Conservation (phyloP, 2,113 vertebrate species). For the Geococcyx californianus region DNA sequence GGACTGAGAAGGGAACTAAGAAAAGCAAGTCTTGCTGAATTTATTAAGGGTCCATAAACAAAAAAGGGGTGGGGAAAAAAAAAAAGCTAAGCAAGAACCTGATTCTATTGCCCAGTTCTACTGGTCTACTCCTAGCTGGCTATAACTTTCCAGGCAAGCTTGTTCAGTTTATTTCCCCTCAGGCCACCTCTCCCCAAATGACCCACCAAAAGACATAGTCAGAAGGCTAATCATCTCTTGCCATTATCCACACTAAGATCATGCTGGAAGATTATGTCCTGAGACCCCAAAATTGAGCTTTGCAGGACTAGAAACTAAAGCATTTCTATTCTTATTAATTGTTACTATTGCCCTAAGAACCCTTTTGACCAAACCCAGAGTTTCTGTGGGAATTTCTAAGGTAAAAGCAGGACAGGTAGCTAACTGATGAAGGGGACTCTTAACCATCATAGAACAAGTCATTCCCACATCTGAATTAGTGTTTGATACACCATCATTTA, state of each 20-base stretch:
- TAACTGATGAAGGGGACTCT: neutral
- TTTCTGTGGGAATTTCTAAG: neutral
- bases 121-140: neutral
- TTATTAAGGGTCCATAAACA: neutral
- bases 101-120: neutral
- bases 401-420: neutral
- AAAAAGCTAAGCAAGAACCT: neutral
- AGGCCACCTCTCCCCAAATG: neutral
- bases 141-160: neutral
- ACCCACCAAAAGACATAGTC: neutral
- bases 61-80: fast-evolving
- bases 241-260: neutral
- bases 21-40: neutral
- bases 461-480: neutral
- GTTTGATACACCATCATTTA: neutral
- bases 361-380: neutral
- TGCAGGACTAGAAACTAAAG: neutral
- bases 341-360: neutral
- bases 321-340: neutral
- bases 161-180: neutral
- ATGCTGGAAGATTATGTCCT: neutral
- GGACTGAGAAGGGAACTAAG: neutral
- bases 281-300: neutral
- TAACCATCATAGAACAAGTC: neutral
- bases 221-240: neutral